Base-by-base conservation (phyloP, 2,113 vertebrate genomes). In the Dipodomys stephensi region DNA sequence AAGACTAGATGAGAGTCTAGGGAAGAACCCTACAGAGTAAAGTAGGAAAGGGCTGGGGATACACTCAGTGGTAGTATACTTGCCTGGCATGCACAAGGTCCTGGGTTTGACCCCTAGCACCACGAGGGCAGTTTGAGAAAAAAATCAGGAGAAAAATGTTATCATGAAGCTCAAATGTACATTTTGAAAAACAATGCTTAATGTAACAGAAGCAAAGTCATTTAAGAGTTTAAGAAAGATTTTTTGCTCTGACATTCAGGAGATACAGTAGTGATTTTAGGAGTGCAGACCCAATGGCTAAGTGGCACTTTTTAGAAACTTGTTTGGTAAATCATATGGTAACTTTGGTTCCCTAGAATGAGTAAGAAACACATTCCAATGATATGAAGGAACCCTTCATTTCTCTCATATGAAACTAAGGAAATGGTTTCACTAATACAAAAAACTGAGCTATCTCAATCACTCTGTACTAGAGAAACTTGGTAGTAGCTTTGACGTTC, bases 171-270 rank as follows among this genome's bases (percentile, higher is more conserved):
- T 46, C 28, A 77, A 83, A 20, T 79, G 10, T 62, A 23, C 30
- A 32, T 20, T 71, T 88, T 95, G 90, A 81, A 92, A 82, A 74
- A 73, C 83, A 35, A 69, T 90, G 49, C 82, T 88, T 83, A 88
- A 79, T 90, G 69, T 89, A 76, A 28, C 65, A 88, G 65, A 85
- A 69, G 73, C 72, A 76, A 94, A 83, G 35, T 90, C 60, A 25
- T 79, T 15, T 76, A 76, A 85, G 83, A 78, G 7, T 25, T 44
- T 69, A 10, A 27, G 46, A 19, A 69, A 71, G 60, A 62, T 62
- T 1, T 7, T 9, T 22, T 25, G 1, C 60, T 84, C 79, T 67
- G 4, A 27, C 23, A 46, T 82, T 71, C 46, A 76, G 30, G 8
- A 95, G 23, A 60, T 93, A 4, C 15, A 65, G 60, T 71, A 25